Evolutionary conservation across 2,113 vertebrate genomes (phyloP), one percentile per base, ranked within the genome.

Genomic region (Corapipo altera): DNA sequence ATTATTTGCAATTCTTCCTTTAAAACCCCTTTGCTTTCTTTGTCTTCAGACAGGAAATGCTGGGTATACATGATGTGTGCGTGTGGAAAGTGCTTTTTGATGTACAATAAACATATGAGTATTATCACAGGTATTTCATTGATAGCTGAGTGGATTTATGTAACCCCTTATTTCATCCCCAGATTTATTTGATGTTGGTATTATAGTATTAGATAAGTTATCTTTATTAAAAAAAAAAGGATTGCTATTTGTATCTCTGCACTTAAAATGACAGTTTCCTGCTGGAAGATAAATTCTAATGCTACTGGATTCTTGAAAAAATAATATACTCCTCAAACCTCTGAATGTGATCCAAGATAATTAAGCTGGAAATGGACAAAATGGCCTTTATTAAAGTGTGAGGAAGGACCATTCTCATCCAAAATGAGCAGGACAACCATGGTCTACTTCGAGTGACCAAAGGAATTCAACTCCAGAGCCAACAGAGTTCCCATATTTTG

Each of bases 1-100:
- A 58, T 91, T 74, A 79, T 88, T 93, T 59, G 65, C 85, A 94
- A 72, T 93, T 77, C 74, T 86, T 89, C 65, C 58, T 54, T 93
- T 67, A 74, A 73, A 93, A 71, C 20, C 28, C 26, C 20, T 66
- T 78, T 32, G 72, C 44, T 91, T 85, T 85, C 87, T 76, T 26
- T 82, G 83, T 44, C 39, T 49, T 70, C 61, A 83, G 73, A 23
- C 46, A 67, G 62, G 55, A 64, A 67, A 73, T 84, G 80, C 62
- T 75, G 65, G 21, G 52, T 43, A 1, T 49, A 14, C 30, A 20
- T 55, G 35, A n/a, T 27, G 37, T 11, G 41, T 51, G 20, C 6
- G 4, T 1, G 43, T 52, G 46, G 22, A 88, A 43, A 32, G 18
- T 37, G 26, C 14, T 54, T 94, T 49, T 48, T 23, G 43, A 33